Percentiles rank a stretch among this genome's conserved stretches.
phyloP scores from a whole-genome alignment of 2,113 vertebrate genomes.

The Nyctereutes procyonoides region DNA sequence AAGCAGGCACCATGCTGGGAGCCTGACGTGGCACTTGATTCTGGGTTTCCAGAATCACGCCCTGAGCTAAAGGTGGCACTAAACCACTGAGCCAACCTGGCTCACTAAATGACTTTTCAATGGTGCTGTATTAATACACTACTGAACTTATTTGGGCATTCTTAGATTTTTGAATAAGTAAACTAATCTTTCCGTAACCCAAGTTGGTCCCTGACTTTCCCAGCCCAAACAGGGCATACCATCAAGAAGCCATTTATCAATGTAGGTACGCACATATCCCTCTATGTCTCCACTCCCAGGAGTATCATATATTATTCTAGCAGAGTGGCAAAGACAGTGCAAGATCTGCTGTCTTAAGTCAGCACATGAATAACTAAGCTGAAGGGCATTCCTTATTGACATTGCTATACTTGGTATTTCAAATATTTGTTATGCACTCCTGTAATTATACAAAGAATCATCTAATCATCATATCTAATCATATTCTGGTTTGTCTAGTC shows the following conservation, averaged over 20 bases:
- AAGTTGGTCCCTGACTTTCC: neutral
- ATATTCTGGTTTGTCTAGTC: conserved; percentile 53
- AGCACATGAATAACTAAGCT: neutral
- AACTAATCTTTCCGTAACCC: neutral
- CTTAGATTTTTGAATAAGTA: neutral
- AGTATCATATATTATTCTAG: conserved; percentile 79
- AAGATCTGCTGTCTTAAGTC: conserved; percentile 68
- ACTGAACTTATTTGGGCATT: neutral
- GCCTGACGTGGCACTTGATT: too few species aligned
- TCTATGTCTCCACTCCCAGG: neutral
- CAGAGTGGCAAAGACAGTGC: conserved; percentile 72
- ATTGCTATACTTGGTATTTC: conserved; percentile 25
- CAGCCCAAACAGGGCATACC: neutral
- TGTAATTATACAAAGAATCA: conserved; percentile 79
- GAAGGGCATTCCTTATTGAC: conserved; percentile 63
- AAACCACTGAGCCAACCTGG: too few species aligned
- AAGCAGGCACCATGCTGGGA: too few species aligned
- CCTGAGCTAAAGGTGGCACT: too few species aligned
- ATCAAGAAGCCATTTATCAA: neutral
- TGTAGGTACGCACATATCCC: neutral
- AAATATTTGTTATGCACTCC: conserved; percentile 53
- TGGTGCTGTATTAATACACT: neutral
- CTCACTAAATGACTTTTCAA: neutral
- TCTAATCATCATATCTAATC: conserved; percentile 75
- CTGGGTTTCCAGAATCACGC: too few species aligned